Evolutionary conservation across 2,113 vertebrate species (phyloP), one percentile per base, ranked within the genome.

Genomic region (Speoplatyrhinus poulsoni): DNA sequence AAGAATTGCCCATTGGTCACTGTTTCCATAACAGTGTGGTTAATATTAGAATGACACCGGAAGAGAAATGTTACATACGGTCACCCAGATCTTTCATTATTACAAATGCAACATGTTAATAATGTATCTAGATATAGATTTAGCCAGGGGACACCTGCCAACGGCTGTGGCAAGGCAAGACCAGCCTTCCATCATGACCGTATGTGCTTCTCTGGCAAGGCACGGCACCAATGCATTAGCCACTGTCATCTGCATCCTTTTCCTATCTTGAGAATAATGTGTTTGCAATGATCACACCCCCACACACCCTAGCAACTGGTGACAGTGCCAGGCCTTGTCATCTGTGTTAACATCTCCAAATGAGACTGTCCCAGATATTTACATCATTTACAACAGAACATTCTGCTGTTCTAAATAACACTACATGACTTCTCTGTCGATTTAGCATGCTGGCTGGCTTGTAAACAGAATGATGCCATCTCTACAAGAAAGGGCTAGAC

Each of bases 271-370:
- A 89, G 77, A 87, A 87, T 90, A 89, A 89, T 87, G 87, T 88
- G 88, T 86, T 89, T 86, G 86, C 88, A 85, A 85, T 87, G 85
- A 86, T 91, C 88, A 89, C 90, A 89, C 90, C 90, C 90, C 90
- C 90, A 87, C 87, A 69, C 85, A 78, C 82, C 77, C 86, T 84
- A 68, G 85, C 82, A 87, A 79, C 87, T 86, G 88, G 86, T 88
- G 88, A 90, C 90, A 90, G 84, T 82, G 88, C 87, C 90, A 90
- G 80, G 85, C 85, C 87, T 83, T 87, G 88, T 89, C 88, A 85
- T 88, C 81, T 85, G 85, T 65, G 82, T 82, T 90, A 84, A 85
- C 82, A 82, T 90, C 85, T 84, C 80, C 75, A 85, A 90, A 90
- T 90, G 83, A 83, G 86, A 83, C 50, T n/a, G 68, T 70, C 46